Evolutionary conservation across 2,113 vertebrate species (phyloP).

Genomic region (Corythoichthys intestinalis): DNA sequence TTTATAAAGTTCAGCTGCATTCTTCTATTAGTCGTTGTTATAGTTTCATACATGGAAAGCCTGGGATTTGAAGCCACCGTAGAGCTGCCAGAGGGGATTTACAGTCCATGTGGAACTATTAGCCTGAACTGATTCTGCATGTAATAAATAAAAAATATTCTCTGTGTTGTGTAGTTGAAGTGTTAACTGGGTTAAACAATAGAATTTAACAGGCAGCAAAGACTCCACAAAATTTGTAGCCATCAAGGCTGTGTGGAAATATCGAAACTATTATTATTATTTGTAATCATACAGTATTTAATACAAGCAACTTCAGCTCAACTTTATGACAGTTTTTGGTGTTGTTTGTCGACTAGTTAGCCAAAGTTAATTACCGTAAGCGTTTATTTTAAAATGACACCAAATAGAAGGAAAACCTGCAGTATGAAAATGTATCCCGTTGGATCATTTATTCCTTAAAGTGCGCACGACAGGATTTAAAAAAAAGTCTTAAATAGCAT

Average conservation of each 20-base stretch:
- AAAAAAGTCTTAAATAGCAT: no score
- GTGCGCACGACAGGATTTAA: no score
- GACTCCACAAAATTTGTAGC: conserved; percentile 4
- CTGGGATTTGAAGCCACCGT: conserved; percentile 52
- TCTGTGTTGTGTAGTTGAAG: conserved; percentile 4
- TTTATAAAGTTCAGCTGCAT: conserved; percentile 52
- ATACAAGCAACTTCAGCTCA: no score
- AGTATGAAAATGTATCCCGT: no score
- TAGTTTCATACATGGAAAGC: conserved; percentile 28
- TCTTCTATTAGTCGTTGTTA: conserved; percentile 40
- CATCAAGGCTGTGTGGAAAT: background rate
- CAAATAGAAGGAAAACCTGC: no score
- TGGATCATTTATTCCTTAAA: no score
- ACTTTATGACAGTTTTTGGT: no score
- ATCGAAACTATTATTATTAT: background rate
- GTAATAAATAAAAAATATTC: background rate
- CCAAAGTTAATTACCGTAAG: no score
- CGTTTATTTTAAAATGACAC: no score
- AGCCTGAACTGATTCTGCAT: conserved; percentile 1
- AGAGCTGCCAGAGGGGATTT: conserved; percentile 12
- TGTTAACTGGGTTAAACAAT: conserved; percentile 8
- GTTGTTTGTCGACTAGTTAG: no score
- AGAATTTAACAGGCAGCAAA: conserved; percentile 7
- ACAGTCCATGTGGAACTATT: conserved; percentile 7
- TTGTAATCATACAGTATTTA: no score